Conservation (phyloP, 2,888 invertebrate species). For the Drosophila ezoana region DNA sequence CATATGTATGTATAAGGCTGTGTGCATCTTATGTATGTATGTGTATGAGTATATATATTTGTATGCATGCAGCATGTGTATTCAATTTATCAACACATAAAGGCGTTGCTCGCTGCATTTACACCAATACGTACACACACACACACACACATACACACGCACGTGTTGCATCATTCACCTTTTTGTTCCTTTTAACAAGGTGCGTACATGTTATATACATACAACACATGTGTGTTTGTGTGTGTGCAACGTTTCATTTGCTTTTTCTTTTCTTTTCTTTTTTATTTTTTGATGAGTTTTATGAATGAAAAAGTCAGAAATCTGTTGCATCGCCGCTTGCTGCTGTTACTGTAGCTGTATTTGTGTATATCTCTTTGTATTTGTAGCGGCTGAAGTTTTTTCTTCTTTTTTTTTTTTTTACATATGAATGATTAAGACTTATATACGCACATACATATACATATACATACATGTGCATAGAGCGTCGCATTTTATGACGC, state of each 20-base stretch:
- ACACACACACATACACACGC: constrained; percentile 5
- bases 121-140: neutral
- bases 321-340: constrained; percentile 45
- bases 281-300: constrained; percentile 56
- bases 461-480: neutral
- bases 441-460: neutral
- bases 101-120: neutral
- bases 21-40: neutral
- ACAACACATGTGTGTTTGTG: constrained; percentile 6
- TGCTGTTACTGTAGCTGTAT: constrained; percentile 15
- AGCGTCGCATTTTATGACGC: constrained; percentile 18
- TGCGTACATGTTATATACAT: constrained; percentile 8
- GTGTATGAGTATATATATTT: neutral
- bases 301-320: constrained; percentile 74
- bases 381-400: constrained; percentile 27
- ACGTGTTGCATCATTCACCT: constrained; percentile 10
- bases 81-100: constrained; percentile 1
- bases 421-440: neutral
- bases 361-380: constrained; percentile 27
- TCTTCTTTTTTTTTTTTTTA: constrained; percentile 1
- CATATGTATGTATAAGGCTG: neutral
- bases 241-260: constrained; percentile 23
- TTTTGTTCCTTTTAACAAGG: constrained; percentile 6
- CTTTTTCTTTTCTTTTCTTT: constrained; percentile 25
- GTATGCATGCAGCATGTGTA: constrained; percentile 12